These are phyloP conservation scores for Okapia johnstoni DNA, from an alignment of 2,113 vertebrate genomes.

Conservation along the genomic window DNA sequence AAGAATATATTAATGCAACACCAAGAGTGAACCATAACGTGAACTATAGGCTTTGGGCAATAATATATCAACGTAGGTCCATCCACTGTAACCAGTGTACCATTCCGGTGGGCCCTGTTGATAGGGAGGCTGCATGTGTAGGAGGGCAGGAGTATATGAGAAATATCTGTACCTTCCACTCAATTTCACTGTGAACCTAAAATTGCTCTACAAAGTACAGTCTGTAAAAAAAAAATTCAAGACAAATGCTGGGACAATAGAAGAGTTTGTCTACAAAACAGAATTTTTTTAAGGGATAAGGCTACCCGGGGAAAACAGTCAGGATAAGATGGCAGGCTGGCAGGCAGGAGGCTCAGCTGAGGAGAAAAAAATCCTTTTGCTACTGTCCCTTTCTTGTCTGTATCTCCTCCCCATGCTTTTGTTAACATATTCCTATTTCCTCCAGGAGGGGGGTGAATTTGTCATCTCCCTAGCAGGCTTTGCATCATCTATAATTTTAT, in stretches of 20 bases:
- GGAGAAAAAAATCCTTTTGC: not conserved
- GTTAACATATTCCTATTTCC: not conserved
- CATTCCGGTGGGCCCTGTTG: not conserved
- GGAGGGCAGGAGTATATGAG: not conserved
- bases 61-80: accelerated
- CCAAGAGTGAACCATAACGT: not conserved
- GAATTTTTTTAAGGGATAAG: not conserved
- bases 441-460: not conserved
- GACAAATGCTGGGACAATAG: not conserved
- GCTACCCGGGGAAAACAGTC: not conserved
- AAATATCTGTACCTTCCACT: not conserved
- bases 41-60: not conserved
- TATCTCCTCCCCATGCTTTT: not conserved
- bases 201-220: not conserved
- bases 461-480: not conserved
- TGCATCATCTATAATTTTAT: not conserved
- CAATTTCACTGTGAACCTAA: not conserved
- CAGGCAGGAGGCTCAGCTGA: not conserved
- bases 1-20: not conserved
- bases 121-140: accelerated
- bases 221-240: not conserved
- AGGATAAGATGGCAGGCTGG: not conserved
- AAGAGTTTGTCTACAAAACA: not conserved
- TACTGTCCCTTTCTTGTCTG: not conserved
- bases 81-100: not conserved